phyloP scores from a whole-genome alignment of 2,113 vertebrate genomes.

The Chelonoidis abingdonii region DNA sequence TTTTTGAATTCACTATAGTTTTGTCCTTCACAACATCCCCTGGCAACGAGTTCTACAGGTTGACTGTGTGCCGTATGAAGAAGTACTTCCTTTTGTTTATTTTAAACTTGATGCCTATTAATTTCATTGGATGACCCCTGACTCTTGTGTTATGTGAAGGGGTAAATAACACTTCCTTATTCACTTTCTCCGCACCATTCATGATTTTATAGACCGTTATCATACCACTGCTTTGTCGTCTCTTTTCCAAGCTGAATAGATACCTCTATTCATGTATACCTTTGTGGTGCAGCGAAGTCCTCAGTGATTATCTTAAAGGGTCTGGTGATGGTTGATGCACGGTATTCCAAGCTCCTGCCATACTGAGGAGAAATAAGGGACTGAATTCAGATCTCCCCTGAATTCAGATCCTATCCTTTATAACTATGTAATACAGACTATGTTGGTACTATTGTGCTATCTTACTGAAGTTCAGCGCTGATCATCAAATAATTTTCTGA shows the following conservation, averaged over 20 bases:
- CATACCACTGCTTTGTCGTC: too few relatives aligned
- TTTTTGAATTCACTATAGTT: neutral
- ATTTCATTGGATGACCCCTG: neutral
- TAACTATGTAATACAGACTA: neutral
- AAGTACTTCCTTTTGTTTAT: neutral
- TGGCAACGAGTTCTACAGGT: neutral
- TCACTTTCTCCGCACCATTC: neutral
- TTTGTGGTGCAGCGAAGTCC: neutral
- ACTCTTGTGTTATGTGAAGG: neutral
- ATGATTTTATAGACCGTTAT: neutral
- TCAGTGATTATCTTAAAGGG: neutral
- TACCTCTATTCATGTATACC: neutral
- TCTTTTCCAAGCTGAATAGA: neutral
- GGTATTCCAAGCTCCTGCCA: neutral
- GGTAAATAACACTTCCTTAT: neutral
- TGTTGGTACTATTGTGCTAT: neutral
- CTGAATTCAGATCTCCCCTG: neutral
- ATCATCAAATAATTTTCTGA: neutral
- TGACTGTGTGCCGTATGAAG: neutral
- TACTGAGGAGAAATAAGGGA: neutral
- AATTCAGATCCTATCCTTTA: neutral
- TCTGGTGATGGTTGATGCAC: neutral
- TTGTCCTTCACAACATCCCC: neutral
- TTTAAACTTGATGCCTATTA: neutral
- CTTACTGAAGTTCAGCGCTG: neutral